Evolutionary conservation across 2,113 vertebrate genomes (phyloP).

Genomic region (Microcebus griseorufus): DNA sequence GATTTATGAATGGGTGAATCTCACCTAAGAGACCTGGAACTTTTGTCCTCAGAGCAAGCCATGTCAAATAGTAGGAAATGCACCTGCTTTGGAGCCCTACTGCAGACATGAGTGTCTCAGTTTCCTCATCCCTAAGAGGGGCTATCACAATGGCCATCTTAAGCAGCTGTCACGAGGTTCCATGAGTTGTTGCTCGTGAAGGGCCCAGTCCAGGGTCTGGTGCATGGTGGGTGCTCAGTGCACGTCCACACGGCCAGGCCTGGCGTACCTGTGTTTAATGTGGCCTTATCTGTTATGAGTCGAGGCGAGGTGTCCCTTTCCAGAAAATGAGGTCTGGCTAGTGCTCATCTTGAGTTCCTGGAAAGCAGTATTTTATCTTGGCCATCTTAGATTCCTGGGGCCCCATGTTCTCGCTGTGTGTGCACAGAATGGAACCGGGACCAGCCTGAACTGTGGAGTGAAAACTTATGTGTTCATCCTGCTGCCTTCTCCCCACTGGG

Average conservation of each 20-base stretch:
- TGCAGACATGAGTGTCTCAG: neutral
- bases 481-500: neutral
- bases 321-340: neutral
- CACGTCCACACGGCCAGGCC: neutral
- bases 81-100: neutral
- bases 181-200: neutral
- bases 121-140: neutral
- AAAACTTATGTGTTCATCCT: fast-evolving
- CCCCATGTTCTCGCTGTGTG: fast-evolving
- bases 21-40: neutral
- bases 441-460: neutral
- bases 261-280: neutral
- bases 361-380: neutral
- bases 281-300: neutral
- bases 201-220: neutral
- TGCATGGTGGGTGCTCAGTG: fast-evolving
- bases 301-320: neutral
- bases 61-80: neutral
- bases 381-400: neutral
- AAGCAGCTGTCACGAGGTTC: fast-evolving
- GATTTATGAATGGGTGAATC: neutral
- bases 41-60: neutral
- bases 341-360: neutral
- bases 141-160: fast-evolving
- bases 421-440: neutral